Percentiles rank a stretch among this genome's conserved stretches.
phyloP scores from a whole-genome alignment of 2,113 vertebrate genomes.

The Poeciliopsis prolifica region DNA sequence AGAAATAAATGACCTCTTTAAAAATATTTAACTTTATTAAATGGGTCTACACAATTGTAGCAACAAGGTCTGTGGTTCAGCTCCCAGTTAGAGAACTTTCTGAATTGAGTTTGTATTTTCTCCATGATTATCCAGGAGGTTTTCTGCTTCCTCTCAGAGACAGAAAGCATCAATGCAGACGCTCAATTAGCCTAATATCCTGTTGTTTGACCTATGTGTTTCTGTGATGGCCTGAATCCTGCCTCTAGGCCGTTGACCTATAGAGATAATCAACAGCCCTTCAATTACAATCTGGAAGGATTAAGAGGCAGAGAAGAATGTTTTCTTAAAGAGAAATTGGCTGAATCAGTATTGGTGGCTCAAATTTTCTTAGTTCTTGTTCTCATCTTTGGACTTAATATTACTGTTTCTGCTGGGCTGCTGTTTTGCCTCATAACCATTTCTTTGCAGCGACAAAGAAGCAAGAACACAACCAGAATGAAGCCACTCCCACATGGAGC shows the following conservation, averaged over 20 bases:
- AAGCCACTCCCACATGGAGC: slow-evolving; percentile 32
- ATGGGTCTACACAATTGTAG: background rate
- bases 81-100: background rate
- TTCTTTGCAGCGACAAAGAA: slow-evolving; percentile 22
- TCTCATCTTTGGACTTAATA: background rate
- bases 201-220: background rate
- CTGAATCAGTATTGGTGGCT: background rate
- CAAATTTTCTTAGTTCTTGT: background rate
- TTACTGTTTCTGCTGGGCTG: slow-evolving; percentile 1
- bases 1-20: background rate
- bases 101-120: background rate
- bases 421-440: slow-evolving; percentile 1
- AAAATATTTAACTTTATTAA: background rate
- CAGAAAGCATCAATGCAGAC: background rate
- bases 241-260: background rate
- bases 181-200: background rate
- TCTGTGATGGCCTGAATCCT: background rate
- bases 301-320: background rate
- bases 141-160: background rate
- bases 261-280: background rate
- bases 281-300: background rate
- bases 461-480: slow-evolving; percentile 15
- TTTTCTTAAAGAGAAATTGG: background rate
- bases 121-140: background rate
- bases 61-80: background rate